Percentiles rank a stretch among this genome's conserved stretches.
These are phyloP conservation scores for Rhodophaea formosa DNA, from an alignment of 2,888 invertebrate genomes.

Conservation along the genomic window DNA sequence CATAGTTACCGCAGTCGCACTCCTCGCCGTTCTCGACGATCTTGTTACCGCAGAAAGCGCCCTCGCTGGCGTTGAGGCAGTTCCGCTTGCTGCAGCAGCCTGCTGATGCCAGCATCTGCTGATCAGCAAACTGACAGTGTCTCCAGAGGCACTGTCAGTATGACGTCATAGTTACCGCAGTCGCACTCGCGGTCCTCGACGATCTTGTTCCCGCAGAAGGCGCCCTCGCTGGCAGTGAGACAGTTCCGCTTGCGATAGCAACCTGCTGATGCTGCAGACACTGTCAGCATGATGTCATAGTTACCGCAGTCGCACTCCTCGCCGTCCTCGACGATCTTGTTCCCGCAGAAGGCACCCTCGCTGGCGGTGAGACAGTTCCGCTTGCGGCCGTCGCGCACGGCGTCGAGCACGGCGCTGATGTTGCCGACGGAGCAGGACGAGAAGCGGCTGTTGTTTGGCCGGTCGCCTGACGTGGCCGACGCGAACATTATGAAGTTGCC, in stretches of 20 bases:
- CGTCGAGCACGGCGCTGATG: slow-evolving; percentile 96
- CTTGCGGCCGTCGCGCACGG: slow-evolving; percentile 94
- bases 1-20: slow-evolving; percentile 92
- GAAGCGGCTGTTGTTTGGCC: slow-evolving; percentile 98
- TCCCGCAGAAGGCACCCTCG: slow-evolving; percentile 98
- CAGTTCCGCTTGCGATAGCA: too few species aligned
- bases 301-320: slow-evolving; percentile 97
- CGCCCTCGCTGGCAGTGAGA: too few species aligned
- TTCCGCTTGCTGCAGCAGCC: slow-evolving; percentile 95
- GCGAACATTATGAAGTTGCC: slow-evolving; percentile 99
- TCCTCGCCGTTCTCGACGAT: slow-evolving; percentile 98
- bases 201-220: too few species aligned
- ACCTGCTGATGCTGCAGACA: too few species aligned
- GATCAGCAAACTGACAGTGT: too few species aligned
- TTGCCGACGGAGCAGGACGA: slow-evolving; percentile 96
- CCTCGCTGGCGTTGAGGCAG: slow-evolving; percentile 93
- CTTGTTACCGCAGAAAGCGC: slow-evolving; percentile 99
- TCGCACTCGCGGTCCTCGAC: too few species aligned
- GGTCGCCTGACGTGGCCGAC: slow-evolving; percentile 98
- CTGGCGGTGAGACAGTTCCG: slow-evolving; percentile 94
- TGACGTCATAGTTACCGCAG: too few species aligned
- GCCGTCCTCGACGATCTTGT: slow-evolving; percentile 98
- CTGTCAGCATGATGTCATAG: too few species aligned
- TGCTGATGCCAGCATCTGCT: too few species aligned
- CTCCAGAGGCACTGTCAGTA: too few species aligned